Evolutionary conservation across 2,113 vertebrate genomes (phyloP), one percentile per base, ranked within the genome.

Genomic region (Rissa tridactyla): DNA sequence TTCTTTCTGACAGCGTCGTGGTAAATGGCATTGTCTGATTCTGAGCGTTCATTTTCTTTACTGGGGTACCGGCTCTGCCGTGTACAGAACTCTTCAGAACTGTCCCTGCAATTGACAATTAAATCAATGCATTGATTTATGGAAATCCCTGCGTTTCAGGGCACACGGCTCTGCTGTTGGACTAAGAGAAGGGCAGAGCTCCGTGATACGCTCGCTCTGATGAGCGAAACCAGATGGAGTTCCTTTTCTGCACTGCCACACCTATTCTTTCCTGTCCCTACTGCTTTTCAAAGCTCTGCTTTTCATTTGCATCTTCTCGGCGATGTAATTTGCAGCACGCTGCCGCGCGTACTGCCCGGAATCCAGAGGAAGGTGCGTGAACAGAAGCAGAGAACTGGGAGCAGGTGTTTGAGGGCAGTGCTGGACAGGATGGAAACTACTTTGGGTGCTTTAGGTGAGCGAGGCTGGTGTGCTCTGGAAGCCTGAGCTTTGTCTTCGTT

Each of bases 21-120:
- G 73, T 69, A 82, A 81, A 36, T 38, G 81, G 46, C 81, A 68
- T 91, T 86, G 81, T 92, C 77, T 94, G 75, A 49, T 81, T 52
- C 16, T 16, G 51, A 90, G 47, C 17, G 1, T 71, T 92, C 84
- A 14, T 30, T 82, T 62, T 69, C 78, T 81, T 68, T 13, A 23
- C 42, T 92, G 1, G 1, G 49, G n/a, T n/a, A 61, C 52, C 0
- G 0, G 38, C 64, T 87, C n/a, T 64, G 44, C 52, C 42, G 1
- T 25, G 46, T 44, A 27, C 62, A 66, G 57, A 89, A 30, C 60
- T 60, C 66, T 30, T 54, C 23, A 30, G 51, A 78, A 38, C 52
- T 54, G 52, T 13, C 52, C 26, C 9, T 54, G 52, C 23, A 27
- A 54, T 27, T 27, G 52, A 27, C 23, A 54, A 15, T 54, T 54